Conservation (phyloP, 1,140 invertebrate species). For the Drosophila bocqueti region DNA sequence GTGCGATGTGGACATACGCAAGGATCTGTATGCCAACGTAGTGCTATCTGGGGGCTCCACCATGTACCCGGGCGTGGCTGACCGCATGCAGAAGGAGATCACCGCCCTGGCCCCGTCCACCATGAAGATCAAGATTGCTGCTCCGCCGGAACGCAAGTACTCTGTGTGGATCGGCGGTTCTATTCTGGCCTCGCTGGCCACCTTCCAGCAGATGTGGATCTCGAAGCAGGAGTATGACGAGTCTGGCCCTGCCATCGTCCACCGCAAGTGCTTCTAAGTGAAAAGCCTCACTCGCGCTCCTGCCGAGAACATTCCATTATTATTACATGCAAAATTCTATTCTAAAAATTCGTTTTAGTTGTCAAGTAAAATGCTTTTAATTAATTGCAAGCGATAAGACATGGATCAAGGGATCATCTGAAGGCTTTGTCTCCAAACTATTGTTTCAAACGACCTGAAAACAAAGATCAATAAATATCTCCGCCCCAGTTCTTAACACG, state of each 20-base stretch:
- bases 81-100: slow-evolving; percentile 16
- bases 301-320: not conserved
- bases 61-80: slow-evolving; percentile 7
- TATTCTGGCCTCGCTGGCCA: slow-evolving; percentile 10
- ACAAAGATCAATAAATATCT: no score
- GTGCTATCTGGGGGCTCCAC: slow-evolving; percentile 6
- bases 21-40: slow-evolving; percentile 7
- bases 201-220: slow-evolving; percentile 13
- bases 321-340: not conserved
- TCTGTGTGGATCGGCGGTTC: slow-evolving; percentile 9
- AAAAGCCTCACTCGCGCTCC: not conserved
- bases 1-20: slow-evolving; percentile 13
- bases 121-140: slow-evolving; percentile 17
- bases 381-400: not conserved
- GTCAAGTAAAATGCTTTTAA: not conserved
- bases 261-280: slow-evolving; percentile 6
- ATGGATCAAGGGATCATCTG: no score
- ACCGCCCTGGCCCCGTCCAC: slow-evolving; percentile 5
- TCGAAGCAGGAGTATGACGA: slow-evolving; percentile 18
- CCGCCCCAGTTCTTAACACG: no score
- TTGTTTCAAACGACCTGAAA: no score
- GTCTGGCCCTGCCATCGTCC: slow-evolving; percentile 12
- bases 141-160: slow-evolving; percentile 8
- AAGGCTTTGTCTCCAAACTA: no score
- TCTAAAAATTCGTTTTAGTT: not conserved